Evolutionary conservation across 2,113 vertebrate genomes (phyloP), one percentile per base, ranked within the genome.

Genomic region (Coregonus clupeaformis): DNA sequence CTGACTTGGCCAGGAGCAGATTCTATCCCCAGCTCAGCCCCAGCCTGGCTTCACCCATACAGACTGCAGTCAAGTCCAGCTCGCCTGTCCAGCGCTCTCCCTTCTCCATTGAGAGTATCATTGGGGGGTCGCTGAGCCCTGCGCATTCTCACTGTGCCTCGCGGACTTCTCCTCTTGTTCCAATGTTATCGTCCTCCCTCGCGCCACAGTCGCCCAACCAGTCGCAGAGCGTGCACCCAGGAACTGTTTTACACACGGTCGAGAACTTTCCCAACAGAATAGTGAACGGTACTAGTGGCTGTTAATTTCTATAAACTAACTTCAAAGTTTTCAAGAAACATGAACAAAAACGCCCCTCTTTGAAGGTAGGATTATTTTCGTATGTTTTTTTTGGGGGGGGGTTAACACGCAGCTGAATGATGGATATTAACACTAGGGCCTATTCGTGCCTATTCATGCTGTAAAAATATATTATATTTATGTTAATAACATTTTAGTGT

Each of bases 31-130:
- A 92, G 74, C 90, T 94, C 24, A 90, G 92, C 80, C 91, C 93
- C 74, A 83, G 87, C 4, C 81, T 91, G 85, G 85, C 90, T 6
- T 83, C 93, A 4, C 86, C 90, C 60, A 74, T 88, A 79, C 94
- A 90, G 84, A 91, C 93, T 71, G 85, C 91, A 6, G 88, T 84
- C 64, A 95, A 86, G 78, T 84, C 89, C 75, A 83, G 83, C 76
- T 88, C 91, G 3, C 90, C 93, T 9, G 91, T 87, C 84, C 93
- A 94, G 78, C 89, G 94, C 6, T 95, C 96, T 0, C 92, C 96
- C 29, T 98, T 97, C 90, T 97, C 95, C 89, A 98, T 98, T 84
- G 96, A 97, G 85, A 97, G 95, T 78, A 95, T 98, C 87, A 95
- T 97, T 78, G 96, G 96, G 0, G 92, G 93, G 68, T 88, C 93